phyloP scores from a whole-genome alignment of 2,113 vertebrate species.

The Megaleporinus macrocephalus region DNA sequence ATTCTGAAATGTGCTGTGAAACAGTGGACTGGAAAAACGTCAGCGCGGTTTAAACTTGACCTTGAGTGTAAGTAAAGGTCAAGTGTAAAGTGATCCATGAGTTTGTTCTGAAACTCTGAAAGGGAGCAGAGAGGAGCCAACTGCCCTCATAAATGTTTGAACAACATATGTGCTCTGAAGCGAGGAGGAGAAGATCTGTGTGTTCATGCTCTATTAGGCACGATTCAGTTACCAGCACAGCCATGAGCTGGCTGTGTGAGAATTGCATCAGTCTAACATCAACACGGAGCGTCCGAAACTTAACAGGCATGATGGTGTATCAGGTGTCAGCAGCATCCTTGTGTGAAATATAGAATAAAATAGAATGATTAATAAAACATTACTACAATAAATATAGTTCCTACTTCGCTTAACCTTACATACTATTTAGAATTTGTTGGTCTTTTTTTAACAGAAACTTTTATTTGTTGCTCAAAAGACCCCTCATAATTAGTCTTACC shows the following conservation, averaged over 20 bases:
- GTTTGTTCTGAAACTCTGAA: constrained; percentile 19
- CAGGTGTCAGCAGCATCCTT: too few relatives aligned
- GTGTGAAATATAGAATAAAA: not conserved
- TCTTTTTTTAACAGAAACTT: too few relatives aligned
- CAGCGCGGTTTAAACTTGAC: not conserved
- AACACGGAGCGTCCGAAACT: constrained; percentile 11
- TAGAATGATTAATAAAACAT: too few relatives aligned
- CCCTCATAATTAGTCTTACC: too few relatives aligned
- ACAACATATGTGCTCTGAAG: not conserved
- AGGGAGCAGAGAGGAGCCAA: not conserved
- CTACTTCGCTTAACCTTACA: too few relatives aligned
- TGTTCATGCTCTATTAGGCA: constrained; percentile 1
- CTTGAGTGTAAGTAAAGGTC: constrained; percentile 16
- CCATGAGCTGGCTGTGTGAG: constrained; percentile 12
- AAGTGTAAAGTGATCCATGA: not conserved
- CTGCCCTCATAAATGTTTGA: constrained; percentile 33
- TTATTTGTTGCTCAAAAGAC: too few relatives aligned
- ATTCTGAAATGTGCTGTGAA: not conserved
- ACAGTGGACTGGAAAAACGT: not conserved
- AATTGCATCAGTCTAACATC: constrained; percentile 19
- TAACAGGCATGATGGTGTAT: not conserved
- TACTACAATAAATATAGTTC: too few relatives aligned
- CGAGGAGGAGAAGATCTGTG: not conserved
- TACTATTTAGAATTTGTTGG: too few relatives aligned
- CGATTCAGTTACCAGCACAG: constrained; percentile 20